phyloP scores from a whole-genome alignment of 2,888 invertebrate species.

The Drosophila acutilabella region DNA sequence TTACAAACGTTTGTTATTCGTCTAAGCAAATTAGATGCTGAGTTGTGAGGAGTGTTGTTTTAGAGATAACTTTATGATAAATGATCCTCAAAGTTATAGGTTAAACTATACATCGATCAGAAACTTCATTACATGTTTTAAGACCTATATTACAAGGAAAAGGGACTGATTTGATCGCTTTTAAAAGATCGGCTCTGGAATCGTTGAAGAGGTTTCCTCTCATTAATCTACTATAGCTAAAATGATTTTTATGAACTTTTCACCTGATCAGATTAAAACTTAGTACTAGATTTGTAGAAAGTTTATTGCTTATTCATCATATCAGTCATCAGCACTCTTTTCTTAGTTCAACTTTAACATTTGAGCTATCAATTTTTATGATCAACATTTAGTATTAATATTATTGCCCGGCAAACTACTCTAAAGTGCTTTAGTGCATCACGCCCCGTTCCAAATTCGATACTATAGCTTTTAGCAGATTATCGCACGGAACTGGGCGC shows the following conservation, averaged over 20 bases:
- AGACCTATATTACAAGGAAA: no score
- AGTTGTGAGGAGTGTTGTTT: no score
- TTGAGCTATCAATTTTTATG: conserved; percentile 1
- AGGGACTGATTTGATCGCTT: no score
- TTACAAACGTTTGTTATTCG: not conserved
- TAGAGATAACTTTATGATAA: not conserved
- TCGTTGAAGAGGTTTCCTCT: no score
- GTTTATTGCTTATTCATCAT: not conserved
- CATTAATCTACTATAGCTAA: no score
- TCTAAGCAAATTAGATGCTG: not conserved
- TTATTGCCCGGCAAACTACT: not conserved
- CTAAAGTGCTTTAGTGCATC: conserved; percentile 8
- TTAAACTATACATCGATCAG: no score
- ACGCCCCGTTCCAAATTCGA: conserved; percentile 32
- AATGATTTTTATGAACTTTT: not conserved
- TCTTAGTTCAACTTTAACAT: not conserved
- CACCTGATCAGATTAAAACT: not conserved
- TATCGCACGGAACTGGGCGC: conserved; percentile 45
- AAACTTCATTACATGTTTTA: no score
- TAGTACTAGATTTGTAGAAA: not conserved
- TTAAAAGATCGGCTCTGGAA: no score
- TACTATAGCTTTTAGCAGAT: conserved; percentile 13
- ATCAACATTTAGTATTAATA: conserved; percentile 6
- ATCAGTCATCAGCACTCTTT: not conserved
- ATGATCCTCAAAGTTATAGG: not conserved